A percentile compares a stretch with the other conserved stretches of the same genome.
phyloP scores from a whole-genome alignment of 2,888 invertebrate species.

The Lasioglossum zephyrum region DNA sequence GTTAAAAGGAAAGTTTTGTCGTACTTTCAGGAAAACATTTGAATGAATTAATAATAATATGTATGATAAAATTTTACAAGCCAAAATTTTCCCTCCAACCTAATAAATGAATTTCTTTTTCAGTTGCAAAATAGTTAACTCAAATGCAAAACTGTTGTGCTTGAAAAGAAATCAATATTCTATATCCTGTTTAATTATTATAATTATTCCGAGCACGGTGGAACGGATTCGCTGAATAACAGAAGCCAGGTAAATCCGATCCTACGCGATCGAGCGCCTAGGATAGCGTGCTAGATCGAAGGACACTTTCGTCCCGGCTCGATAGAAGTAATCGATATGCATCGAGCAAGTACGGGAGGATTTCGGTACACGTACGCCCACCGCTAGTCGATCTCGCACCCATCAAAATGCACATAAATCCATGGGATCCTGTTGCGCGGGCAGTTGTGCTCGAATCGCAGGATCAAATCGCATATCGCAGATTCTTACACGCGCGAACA shows the following conservation, averaged over 20 bases:
- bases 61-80: too few species aligned
- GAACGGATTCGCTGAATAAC: neutral
- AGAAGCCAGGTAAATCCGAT: neutral
- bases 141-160: too few species aligned
- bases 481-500: neutral
- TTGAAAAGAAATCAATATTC: neutral
- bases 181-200: neutral
- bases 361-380: conserved; percentile 26
- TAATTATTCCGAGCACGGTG: neutral
- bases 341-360: neutral
- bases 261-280: neutral
- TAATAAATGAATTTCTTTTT: too few species aligned
- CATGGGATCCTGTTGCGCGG: conserved; percentile 65
- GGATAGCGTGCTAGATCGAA: conserved; percentile 47
- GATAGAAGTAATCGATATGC: conserved; percentile 47
- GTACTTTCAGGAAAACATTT: too few species aligned
- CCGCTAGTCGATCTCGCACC: neutral
- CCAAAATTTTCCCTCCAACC: too few species aligned
- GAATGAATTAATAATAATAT: too few species aligned
- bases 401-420: conserved; percentile 71
- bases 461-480: conserved; percentile 35
- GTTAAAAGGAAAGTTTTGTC: too few species aligned
- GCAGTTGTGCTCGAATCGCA: conserved; percentile 41
- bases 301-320: conserved; percentile 46
- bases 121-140: too few species aligned